Conservation (phyloP, 2,888 invertebrate genomes). For the Abrostola triplasia region DNA sequence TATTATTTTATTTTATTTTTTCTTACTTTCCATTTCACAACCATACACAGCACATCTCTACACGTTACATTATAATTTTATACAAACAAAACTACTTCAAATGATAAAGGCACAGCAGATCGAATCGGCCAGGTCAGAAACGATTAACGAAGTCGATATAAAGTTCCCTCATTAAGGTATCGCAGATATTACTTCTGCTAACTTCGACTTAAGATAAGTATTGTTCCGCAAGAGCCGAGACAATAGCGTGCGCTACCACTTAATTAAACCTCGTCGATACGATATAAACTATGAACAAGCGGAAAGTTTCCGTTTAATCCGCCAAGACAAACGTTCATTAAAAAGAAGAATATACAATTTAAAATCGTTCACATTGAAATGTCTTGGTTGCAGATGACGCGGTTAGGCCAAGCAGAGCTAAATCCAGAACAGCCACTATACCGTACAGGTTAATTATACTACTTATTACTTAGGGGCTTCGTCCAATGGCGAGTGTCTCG, state of each 20-base stretch:
- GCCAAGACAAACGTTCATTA: slow-evolving; percentile 68
- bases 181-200: slow-evolving; percentile 85
- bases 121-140: slow-evolving; percentile 73
- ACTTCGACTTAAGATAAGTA: slow-evolving; percentile 85
- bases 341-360: slow-evolving; percentile 38
- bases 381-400: slow-evolving; percentile 87
- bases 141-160: slow-evolving; percentile 86
- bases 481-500: slow-evolving; percentile 5
- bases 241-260: slow-evolving; percentile 85
- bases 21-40: slow-evolving; percentile 56
- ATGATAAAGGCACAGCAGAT: slow-evolving; percentile 53
- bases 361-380: slow-evolving; percentile 60
- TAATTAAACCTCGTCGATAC: slow-evolving; percentile 82
- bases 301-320: slow-evolving; percentile 74
- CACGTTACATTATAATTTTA: slow-evolving; percentile 44
- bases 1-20: slow-evolving; percentile 60
- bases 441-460: slow-evolving; percentile 85
- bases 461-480: slow-evolving; percentile 48
- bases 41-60: slow-evolving; percentile 52
- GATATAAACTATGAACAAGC: slow-evolving; percentile 71
- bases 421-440: slow-evolving; percentile 86
- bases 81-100: slow-evolving; percentile 53
- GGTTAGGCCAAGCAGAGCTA: slow-evolving; percentile 88
- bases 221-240: slow-evolving; percentile 84
- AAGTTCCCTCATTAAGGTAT: slow-evolving; percentile 88